Evolutionary conservation across 2,888 invertebrate species (phyloP).

Genomic region (Erannis defoliaria): DNA sequence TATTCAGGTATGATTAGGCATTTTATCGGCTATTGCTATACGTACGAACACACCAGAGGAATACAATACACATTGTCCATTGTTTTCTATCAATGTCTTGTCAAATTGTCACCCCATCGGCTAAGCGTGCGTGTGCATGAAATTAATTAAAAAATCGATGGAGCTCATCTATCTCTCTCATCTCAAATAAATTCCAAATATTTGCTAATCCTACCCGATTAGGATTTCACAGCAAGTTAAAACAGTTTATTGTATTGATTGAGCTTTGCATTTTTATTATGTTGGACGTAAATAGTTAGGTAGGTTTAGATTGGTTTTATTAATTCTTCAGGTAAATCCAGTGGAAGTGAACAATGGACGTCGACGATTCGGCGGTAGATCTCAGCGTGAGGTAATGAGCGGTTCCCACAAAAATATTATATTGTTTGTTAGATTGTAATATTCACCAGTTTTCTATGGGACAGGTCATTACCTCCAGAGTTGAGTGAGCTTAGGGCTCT

Average conservation of each 20-base stretch:
- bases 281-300: too few relatives aligned
- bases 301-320: slow-evolving; percentile 48
- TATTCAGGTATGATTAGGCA: neutral
- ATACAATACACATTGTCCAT: too few relatives aligned
- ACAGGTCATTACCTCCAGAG: slow-evolving; percentile 81
- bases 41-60: neutral
- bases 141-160: slow-evolving; percentile 48
- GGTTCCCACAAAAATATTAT: slow-evolving; percentile 27
- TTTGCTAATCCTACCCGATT: slow-evolving; percentile 8
- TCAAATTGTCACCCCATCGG: slow-evolving; percentile 55
- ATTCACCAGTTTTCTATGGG: slow-evolving; percentile 23
- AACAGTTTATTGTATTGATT: neutral
- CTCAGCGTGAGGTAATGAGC: slow-evolving; percentile 91
- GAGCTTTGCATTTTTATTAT: neutral
- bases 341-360: slow-evolving; percentile 91
- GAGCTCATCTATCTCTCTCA: slow-evolving; percentile 22
- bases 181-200: neutral
- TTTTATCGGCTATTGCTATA: neutral
- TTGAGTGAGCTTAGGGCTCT: slow-evolving; percentile 87
- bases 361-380: slow-evolving; percentile 96
- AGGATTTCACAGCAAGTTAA: neutral
- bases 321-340: slow-evolving; percentile 60
- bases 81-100: slow-evolving; percentile 42
- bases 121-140: slow-evolving; percentile 67
- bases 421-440: slow-evolving; percentile 39